Percentiles rank a stretch among this genome's conserved stretches.
These are phyloP conservation scores for Tokudaia muenninki DNA, from an alignment of 2,797 vertebrate genomes.

Conservation along the genomic window DNA sequence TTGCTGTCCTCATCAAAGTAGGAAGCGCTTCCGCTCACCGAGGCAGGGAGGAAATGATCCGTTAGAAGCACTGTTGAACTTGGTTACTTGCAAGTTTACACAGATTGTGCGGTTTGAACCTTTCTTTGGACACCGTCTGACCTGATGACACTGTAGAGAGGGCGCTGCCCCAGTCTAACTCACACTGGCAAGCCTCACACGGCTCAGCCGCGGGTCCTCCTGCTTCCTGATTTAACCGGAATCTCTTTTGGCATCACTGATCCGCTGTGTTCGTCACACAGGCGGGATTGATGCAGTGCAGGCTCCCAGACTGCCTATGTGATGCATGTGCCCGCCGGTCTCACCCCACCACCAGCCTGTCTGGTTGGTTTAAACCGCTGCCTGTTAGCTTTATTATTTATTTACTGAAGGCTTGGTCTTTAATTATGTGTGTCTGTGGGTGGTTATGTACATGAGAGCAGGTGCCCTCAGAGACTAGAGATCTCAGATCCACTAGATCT, in stretches of 20 bases:
- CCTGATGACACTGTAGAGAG: neutral
- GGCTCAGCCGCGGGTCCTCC: neutral
- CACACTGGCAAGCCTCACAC: neutral
- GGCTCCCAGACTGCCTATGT: neutral
- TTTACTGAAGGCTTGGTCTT: neutral
- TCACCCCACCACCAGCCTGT: neutral
- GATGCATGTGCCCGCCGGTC: neutral
- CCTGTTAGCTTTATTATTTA: neutral
- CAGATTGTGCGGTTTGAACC: neutral
- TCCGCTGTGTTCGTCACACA: neutral
- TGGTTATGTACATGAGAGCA: neutral
- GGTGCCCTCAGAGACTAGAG: neutral
- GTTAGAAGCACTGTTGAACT: neutral
- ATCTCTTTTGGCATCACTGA: accelerated
- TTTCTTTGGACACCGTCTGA: neutral
- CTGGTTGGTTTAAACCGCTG: neutral
- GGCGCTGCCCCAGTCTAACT: neutral
- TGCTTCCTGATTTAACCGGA: neutral
- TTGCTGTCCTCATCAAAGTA: neutral
- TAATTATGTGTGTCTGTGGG: neutral
- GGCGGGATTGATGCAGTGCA: neutral
- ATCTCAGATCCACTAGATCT: neutral
- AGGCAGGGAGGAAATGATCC: neutral
- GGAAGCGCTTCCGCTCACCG: neutral
- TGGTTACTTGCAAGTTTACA: accelerated